A percentile compares a stretch with the other conserved stretches of the same genome.
Evolutionary conservation across 2,888 invertebrate species (phyloP).

Genomic region (Pelosia muscerda): DNA sequence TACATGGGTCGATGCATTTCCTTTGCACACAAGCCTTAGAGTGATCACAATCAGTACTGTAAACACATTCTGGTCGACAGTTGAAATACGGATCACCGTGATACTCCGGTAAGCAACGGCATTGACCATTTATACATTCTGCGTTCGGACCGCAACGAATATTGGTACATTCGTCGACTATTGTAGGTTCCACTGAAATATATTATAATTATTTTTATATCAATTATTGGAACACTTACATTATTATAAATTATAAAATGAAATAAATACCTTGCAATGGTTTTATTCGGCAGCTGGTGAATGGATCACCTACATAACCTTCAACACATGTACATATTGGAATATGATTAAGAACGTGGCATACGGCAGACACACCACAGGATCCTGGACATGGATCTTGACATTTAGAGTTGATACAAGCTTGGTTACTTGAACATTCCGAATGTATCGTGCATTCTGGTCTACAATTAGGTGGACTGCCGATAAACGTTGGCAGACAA

Average conservation of each 20-base stretch:
- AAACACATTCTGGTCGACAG: constrained; percentile 93
- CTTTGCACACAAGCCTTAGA: constrained; percentile 91
- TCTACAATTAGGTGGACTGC: constrained; percentile 90
- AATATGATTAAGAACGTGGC: constrained; percentile 90
- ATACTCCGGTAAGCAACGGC: constrained; percentile 91
- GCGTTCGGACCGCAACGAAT: constrained; percentile 90
- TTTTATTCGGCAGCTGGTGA: constrained; percentile 86
- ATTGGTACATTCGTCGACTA: constrained; percentile 89
- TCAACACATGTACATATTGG: constrained; percentile 91
- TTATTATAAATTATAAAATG: background rate
- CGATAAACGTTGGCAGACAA: constrained; percentile 88
- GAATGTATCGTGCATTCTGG: constrained; percentile 91
- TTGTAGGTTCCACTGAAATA: constrained; percentile 71
- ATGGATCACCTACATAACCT: constrained; percentile 92
- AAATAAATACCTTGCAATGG: constrained; percentile 81
- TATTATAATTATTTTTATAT: background rate
- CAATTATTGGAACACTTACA: background rate
- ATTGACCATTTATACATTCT: constrained; percentile 89
- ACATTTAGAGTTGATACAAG: constrained; percentile 92
- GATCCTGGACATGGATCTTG: constrained; percentile 93
- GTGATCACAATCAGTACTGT: constrained; percentile 90
- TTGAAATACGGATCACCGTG: constrained; percentile 91
- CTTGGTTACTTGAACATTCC: constrained; percentile 91
- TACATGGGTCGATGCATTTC: constrained; percentile 92
- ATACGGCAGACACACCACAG: constrained; percentile 88